A percentile compares a stretch with the other conserved stretches of the same genome.
Evolutionary conservation across 2,888 invertebrate species (phyloP).

Genomic region (Chloromyia formosa): DNA sequence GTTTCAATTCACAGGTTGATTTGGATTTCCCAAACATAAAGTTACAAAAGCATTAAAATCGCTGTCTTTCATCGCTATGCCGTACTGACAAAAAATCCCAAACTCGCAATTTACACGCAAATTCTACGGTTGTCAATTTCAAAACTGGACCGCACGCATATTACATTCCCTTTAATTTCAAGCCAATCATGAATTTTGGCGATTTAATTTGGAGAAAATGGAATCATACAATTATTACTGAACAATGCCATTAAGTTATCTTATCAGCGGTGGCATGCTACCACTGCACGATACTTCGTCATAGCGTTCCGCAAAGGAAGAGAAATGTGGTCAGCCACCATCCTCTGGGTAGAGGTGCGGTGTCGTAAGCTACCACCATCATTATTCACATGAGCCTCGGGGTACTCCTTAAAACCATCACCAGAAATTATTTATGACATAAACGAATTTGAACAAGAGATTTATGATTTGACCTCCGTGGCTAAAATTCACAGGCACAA

Average conservation of each 20-base stretch:
- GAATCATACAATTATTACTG: constrained; percentile 27
- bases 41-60: too few species aligned
- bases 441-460: constrained; percentile 49
- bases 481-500: too few species aligned
- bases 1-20: too few species aligned
- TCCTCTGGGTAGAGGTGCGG: constrained; percentile 11
- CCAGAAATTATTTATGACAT: constrained; percentile 51
- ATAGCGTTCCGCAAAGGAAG: not conserved
- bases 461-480: constrained; percentile 49
- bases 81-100: not conserved
- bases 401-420: constrained; percentile 44
- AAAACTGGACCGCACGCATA: constrained; percentile 20
- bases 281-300: not conserved
- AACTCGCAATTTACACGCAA: not conserved
- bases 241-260: constrained; percentile 42
- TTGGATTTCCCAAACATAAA: too few species aligned
- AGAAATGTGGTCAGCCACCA: not conserved
- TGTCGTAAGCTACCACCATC: constrained; percentile 35
- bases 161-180: constrained; percentile 23
- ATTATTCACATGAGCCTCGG: constrained; percentile 37
- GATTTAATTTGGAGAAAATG: constrained; percentile 31
- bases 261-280: constrained; percentile 25
- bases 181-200: constrained; percentile 34
- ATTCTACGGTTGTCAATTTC: constrained; percentile 26
- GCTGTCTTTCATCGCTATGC: too few species aligned